Evolutionary conservation across 2,797 vertebrate genomes (phyloP), one percentile per base, ranked within the genome.

Genomic region (Dermochelys coriacea): DNA sequence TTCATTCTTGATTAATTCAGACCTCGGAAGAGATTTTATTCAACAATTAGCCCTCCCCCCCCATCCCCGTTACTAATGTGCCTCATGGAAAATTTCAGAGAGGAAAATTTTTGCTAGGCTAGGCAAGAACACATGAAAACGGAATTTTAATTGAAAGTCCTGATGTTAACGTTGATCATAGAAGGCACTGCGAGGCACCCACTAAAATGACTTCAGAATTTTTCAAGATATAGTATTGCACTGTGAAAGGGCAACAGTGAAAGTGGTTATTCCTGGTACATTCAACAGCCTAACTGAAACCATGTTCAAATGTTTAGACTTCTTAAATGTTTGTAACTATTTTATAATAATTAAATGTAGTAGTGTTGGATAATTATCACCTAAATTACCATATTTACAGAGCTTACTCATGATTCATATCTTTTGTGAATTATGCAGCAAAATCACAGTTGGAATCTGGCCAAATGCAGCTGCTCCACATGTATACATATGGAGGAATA

Each of bases 301-400:
- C 16, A 2, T 59, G 87, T 93, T 94, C 95, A 80, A 95, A 94
- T 82, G 89, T 95, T 34, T 91, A 1, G 0, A 51, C 84, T 97
- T 91, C 94, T 95, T 89, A 91, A 95, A 71, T 59, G 82, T 31
- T 93, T 91, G 93, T 71, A 92, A 37, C 74, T 74, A 84, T 95
- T 96, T 96, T 90, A 87, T 51, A 75, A 45, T 95, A 94, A 96
- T 93, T 95, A 96, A 95, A 91, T 90, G 14, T 34, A 93, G 71
- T 55, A 91, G 54, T 91, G 64, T 31, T 90, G 87, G 15, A 80
- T 96, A 90, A 95, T 88, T 91, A 64, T 52, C 92, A 86, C 78
- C 94, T 94, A 93, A 84, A 82, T 90, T 88, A 78, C 34, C 19
- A 2, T 95, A 79, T 89, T 94, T 96, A 88, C 85, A 89, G 45